Conservation (phyloP, 2,888 invertebrate species). For the Sarcophaga caerulescens region DNA sequence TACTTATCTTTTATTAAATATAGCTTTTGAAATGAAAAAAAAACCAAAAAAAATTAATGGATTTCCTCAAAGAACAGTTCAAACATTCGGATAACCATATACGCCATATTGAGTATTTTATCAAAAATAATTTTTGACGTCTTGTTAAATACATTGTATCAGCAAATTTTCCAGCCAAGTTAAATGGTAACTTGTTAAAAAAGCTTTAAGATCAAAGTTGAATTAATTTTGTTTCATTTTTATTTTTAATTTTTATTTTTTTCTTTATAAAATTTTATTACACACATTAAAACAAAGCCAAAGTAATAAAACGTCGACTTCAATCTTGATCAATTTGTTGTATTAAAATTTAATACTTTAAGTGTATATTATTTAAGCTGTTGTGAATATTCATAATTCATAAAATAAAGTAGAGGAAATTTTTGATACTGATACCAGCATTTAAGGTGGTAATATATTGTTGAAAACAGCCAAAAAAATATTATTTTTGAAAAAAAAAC, state of each 20-base stretch:
- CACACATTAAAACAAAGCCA: background rate
- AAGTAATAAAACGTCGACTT: constrained; percentile 5
- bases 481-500: background rate
- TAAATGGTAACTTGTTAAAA: constrained; percentile 9
- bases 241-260: background rate
- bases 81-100: background rate
- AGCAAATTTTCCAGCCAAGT: background rate
- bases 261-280: constrained; percentile 8
- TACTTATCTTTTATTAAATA: background rate
- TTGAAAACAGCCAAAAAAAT: background rate
- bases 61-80: background rate
- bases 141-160: background rate
- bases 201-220: constrained; percentile 40
- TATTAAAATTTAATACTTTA: background rate
- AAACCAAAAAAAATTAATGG: background rate
- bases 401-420: constrained; percentile 29
- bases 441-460: background rate
- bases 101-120: background rate
- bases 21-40: background rate
- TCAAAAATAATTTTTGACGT: background rate
- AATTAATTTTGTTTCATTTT: constrained; percentile 23
- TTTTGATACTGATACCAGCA: background rate
- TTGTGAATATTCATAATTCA: constrained; percentile 59
- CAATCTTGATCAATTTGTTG: constrained; percentile 37
- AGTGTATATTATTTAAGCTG: constrained; percentile 44